These are phyloP conservation scores for Halichondria panicea DNA, from an alignment of 37 sponge, comb jelly and placozoan species.

Conservation along the genomic window DNA sequence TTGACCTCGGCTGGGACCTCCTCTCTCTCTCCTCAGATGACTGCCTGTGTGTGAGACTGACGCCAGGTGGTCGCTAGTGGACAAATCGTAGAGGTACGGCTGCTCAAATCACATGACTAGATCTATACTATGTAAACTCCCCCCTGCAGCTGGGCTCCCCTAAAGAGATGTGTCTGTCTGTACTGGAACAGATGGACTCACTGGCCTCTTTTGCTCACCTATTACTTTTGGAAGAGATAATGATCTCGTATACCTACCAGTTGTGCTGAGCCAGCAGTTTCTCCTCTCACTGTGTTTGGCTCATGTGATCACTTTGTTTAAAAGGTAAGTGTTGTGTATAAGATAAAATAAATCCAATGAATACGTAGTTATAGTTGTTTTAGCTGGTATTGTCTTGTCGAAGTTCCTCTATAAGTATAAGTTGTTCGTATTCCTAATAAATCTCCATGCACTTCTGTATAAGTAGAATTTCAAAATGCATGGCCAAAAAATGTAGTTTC, in stretches of 20 bases:
- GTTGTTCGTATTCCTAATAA: not conserved
- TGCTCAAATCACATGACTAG: no score
- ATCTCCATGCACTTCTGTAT: no score
- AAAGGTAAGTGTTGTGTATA: constrained; percentile 11
- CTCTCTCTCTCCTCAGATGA: constrained; percentile 20
- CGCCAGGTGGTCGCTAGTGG: constrained; percentile 22
- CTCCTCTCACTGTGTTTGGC: constrained; percentile 11
- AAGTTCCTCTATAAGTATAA: not conserved
- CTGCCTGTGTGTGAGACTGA: no score
- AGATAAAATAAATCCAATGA: no score
- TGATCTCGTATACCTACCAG: constrained; percentile 29
- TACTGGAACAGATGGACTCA: constrained; percentile 63
- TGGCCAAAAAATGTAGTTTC: no score
- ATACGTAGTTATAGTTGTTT: not conserved
- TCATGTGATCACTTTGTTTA: constrained; percentile 21
- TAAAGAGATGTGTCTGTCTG: constrained; percentile 71
- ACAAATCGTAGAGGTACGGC: constrained; percentile 14
- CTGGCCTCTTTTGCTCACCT: not conserved
- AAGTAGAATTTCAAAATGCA: no score
- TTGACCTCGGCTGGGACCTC: constrained; percentile 55
- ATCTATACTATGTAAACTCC: not conserved
- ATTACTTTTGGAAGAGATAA: constrained; percentile 17
- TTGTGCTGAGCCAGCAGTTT: constrained; percentile 6
- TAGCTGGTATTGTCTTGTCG: not conserved
- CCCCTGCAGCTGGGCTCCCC: constrained; percentile 45